Conservation (phyloP, 2,113 vertebrate species). For the Hoplias malabaricus region DNA sequence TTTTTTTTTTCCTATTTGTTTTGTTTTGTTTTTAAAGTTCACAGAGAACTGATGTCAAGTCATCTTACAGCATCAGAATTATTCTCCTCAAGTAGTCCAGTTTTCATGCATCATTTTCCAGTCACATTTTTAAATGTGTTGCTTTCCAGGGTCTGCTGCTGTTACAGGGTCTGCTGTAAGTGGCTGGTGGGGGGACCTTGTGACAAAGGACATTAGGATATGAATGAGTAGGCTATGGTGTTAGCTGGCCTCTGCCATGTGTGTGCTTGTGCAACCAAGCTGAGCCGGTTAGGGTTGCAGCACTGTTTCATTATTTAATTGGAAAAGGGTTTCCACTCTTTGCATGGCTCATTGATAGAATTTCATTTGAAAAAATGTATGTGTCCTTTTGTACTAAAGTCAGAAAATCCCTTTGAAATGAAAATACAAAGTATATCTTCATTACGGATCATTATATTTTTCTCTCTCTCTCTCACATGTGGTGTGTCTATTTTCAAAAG, state of each 20-base stretch:
- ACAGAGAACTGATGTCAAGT: neutral
- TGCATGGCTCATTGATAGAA: conserved; percentile 51
- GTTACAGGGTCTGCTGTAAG: neutral
- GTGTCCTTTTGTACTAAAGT: neutral
- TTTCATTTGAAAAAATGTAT: conserved; percentile 15
- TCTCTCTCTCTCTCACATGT: too few species aligned
- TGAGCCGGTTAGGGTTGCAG: conserved; percentile 76
- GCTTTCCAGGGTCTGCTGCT: neutral
- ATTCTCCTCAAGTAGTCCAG: neutral
- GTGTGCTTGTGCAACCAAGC: conserved; percentile 69
- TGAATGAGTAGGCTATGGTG: conserved; percentile 37
- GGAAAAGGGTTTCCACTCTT: conserved; percentile 74
- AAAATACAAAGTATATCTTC: neutral
- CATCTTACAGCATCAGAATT: neutral
- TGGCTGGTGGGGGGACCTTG: conserved; percentile 1
- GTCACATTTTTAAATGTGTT: neutral
- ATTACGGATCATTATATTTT: neutral
- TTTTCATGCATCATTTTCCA: neutral
- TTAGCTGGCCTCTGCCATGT: conserved; percentile 43
- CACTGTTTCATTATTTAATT: conserved; percentile 80
- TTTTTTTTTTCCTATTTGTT: neutral
- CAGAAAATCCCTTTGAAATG: neutral
- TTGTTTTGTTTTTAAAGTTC: neutral
- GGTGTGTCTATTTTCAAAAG: too few species aligned
- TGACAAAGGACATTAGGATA: conserved; percentile 28